These are phyloP conservation scores for Coecobrya sp. DNA, from an alignment of 2,888 invertebrate genomes.

Conservation along the genomic window DNA sequence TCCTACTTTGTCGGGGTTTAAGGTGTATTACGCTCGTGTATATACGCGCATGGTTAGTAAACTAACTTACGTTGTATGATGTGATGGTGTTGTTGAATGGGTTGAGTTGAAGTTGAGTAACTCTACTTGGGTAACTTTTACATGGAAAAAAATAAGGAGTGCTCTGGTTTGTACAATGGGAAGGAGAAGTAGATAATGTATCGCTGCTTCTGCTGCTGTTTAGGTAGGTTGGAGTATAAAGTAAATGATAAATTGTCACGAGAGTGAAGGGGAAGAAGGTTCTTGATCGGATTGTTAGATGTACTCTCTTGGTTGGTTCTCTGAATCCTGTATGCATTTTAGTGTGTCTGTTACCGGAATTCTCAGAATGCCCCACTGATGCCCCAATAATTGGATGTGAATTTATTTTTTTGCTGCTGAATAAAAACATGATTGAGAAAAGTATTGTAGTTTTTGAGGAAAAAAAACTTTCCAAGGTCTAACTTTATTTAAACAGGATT, in stretches of 20 bases:
- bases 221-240: neutral
- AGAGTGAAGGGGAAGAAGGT: neutral
- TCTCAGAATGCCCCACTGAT: too few species aligned
- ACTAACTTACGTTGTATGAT: too few species aligned
- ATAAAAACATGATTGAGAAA: too few species aligned
- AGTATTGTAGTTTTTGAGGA: too few species aligned
- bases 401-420: too few species aligned
- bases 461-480: too few species aligned
- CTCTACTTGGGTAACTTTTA: neutral
- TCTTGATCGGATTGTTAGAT: constrained; percentile 17
- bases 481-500: neutral
- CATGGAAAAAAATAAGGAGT: neutral
- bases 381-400: too few species aligned
- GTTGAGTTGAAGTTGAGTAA: neutral
- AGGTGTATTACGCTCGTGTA: neutral
- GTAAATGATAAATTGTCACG: neutral
- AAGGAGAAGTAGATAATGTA: too few species aligned
- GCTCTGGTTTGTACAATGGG: too few species aligned
- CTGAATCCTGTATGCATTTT: too few species aligned
- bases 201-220: too few species aligned
- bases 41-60: constrained; percentile 26
- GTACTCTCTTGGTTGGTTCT: neutral
- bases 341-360: too few species aligned
- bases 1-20: neutral
- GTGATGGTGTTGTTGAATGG: neutral